Base-by-base conservation (phyloP, 2,888 invertebrate species). In the Cheilosia pagana region DNA sequence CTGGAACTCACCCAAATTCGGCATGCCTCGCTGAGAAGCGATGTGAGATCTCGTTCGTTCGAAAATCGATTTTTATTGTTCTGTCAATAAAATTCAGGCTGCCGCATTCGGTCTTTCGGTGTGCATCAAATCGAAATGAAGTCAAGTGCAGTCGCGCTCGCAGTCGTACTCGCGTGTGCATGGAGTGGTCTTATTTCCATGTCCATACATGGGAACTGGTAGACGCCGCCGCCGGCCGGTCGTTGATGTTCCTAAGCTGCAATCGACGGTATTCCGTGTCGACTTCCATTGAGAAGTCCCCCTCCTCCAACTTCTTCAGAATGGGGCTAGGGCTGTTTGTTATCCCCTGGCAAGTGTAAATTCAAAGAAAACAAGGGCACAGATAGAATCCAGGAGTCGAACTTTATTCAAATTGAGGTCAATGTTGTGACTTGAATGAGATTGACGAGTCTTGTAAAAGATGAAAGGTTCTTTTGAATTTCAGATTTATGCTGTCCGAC, bases 61-160 rank as follows among this genome's bases (percentile, higher is more conserved):
- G 75, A 85, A 85, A 81, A 85, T 85, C 85, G 81, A 81, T 85
- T 85, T 85, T 85, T 85, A 85, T 85, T 85, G 85, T 85, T 67
- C 85, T 85, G 85, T 85, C 85, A 85, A 85, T 85, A 85, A 85
- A 76, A 85, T 81, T 81, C 81, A 81, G 55, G 70, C 60, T 71
- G 75, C 81, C 85, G 81, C 85, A 79, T 85, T 81, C 75, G 35
- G 35, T 79, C 85, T 75, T 85, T 75, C 75, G 35, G 35, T 79
- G 81, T 76, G 75, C 70, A 76, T 81, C 81, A 85, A 85, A 76
- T 85, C 60, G 70, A 59, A 79, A 70, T 65, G 75, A 65, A 83
- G 79, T 83, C 83, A 83, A 79, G 83, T 85, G 83, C 83, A 83
- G 68, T 82, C 71, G 71, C 31, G 63, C 21, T 50, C 41, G 67